Conservation (phyloP, 2,888 invertebrate species). For the Eretmocerus hayati region DNA sequence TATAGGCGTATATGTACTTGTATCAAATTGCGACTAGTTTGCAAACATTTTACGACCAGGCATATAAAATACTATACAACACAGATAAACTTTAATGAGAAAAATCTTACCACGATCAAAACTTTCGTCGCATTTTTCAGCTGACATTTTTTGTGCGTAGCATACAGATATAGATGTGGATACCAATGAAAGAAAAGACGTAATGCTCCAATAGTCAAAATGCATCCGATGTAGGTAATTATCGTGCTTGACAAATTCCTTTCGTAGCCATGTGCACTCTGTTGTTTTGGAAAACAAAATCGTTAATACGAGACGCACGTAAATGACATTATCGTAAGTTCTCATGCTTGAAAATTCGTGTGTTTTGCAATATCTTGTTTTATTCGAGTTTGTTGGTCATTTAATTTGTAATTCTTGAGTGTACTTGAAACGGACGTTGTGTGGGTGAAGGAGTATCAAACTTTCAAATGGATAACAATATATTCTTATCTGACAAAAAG, state of each 20-base stretch:
- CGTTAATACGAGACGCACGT: not conserved
- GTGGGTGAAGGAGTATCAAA: no score
- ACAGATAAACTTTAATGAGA: no score
- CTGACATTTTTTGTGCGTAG: conserved; percentile 49
- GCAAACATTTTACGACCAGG: not conserved
- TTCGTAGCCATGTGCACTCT: conserved; percentile 53
- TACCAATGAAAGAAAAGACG: conserved; percentile 58
- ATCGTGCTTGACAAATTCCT: conserved; percentile 37
- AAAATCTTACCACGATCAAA: conserved; percentile 52
- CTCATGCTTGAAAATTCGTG: no score
- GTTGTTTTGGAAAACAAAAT: conserved; percentile 20
- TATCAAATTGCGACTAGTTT: not conserved
- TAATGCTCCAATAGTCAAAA: conserved; percentile 51
- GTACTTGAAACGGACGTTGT: no score
- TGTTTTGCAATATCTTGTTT: no score
- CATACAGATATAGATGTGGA: conserved; percentile 51
- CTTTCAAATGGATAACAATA: no score
- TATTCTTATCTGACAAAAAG: no score
- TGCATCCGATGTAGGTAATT: conserved; percentile 47
- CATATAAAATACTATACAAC: not conserved
- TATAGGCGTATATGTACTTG: not conserved
- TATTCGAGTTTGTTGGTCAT: no score
- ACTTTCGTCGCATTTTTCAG: conserved; percentile 51
- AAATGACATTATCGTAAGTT: no score
- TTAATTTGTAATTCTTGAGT: no score